These are phyloP conservation scores for Donacobius atricapilla DNA, from an alignment of 2,113 vertebrate genomes.

Conservation along the genomic window DNA sequence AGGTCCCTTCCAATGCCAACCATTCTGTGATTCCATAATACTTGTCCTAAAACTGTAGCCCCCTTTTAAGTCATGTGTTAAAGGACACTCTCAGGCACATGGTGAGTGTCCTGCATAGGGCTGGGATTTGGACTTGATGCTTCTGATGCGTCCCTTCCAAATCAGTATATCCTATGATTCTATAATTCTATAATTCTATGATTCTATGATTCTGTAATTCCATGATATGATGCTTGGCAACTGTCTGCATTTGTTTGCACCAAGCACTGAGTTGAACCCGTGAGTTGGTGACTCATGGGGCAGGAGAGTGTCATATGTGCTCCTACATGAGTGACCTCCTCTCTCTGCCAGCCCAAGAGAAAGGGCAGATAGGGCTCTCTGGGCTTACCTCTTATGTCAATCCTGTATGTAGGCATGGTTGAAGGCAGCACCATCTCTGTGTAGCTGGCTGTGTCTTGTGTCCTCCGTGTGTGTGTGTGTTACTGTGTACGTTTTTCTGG, in stretches of 20 bases:
- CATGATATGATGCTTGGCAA: neutral
- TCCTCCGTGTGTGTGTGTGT: neutral
- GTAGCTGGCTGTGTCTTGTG: accelerated
- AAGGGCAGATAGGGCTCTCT: neutral
- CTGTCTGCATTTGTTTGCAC: neutral
- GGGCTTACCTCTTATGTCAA: neutral
- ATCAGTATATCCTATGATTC: neutral
- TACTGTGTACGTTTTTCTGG: neutral
- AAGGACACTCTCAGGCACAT: neutral
- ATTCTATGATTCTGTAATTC: neutral
- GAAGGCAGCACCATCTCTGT: neutral
- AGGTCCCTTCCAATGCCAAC: neutral
- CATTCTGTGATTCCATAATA: neutral
- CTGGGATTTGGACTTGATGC: neutral
- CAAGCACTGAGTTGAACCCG: accelerated
- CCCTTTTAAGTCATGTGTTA: neutral
- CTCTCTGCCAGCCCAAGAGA: neutral
- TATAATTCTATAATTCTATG: neutral
- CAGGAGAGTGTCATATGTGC: accelerated
- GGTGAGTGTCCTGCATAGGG: neutral
- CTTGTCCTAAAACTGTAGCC: neutral
- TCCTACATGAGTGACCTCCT: neutral
- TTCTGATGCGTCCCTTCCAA: neutral
- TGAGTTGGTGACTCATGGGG: neutral
- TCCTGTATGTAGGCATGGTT: neutral